Percentiles rank a stretch among this genome's conserved stretches.
These are phyloP conservation scores for Pachyseris speciosa DNA, from an alignment of 64 coral and sea anemone genomes.

Conservation along the genomic window DNA sequence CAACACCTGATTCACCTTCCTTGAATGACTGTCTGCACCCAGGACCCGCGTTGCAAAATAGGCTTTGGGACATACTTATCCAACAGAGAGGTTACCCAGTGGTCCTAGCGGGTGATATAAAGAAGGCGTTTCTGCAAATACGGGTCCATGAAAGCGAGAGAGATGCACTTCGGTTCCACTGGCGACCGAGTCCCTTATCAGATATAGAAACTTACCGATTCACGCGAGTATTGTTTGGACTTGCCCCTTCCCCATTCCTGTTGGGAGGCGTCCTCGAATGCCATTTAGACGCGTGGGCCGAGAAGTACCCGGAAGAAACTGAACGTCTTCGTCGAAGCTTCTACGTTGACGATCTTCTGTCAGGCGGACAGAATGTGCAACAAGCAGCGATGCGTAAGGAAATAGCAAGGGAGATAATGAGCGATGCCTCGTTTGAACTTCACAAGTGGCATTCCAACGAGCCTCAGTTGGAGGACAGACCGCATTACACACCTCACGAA, in stretches of 20 bases:
- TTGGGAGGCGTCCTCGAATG: constrained; percentile 26
- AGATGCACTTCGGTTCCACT: constrained; percentile 37
- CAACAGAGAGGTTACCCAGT: neutral
- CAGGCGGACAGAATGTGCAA: constrained; percentile 18
- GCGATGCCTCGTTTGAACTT: too few species aligned
- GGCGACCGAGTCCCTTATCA: neutral
- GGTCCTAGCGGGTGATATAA: too few species aligned
- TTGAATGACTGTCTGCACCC: too few species aligned
- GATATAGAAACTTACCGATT: neutral
- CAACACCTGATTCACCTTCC: too few species aligned
- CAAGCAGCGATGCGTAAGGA: constrained; percentile 25
- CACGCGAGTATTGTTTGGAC: constrained; percentile 9
- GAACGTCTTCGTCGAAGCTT: constrained; percentile 3
- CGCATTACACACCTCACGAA: neutral
- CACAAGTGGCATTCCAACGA: too few species aligned
- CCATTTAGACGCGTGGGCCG: too few species aligned
- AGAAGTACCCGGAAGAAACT: too few species aligned
- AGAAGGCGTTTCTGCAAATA: constrained; percentile 43
- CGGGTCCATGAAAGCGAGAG: neutral
- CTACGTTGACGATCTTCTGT: constrained; percentile 44
- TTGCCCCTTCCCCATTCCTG: constrained; percentile 26
- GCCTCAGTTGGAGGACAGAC: neutral
- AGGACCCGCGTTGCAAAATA: too few species aligned
- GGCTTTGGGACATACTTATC: constrained; percentile 13
- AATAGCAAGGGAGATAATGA: constrained; percentile 25